These are phyloP conservation scores for Umimayanthus chanpuru DNA, from an alignment of 92 coral and sea anemone genomes.

Conservation along the genomic window DNA sequence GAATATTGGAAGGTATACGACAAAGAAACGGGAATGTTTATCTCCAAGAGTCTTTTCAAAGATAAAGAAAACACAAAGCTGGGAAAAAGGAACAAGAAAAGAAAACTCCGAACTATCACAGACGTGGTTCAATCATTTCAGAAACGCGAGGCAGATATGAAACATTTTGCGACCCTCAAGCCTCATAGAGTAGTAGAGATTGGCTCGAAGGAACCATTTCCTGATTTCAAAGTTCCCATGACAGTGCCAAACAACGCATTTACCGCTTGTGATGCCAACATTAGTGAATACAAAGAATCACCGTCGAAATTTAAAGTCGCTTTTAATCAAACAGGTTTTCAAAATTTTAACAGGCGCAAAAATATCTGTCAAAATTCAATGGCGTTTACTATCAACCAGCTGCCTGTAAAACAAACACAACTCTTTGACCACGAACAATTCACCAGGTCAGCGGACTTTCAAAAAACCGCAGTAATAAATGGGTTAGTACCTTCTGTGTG, in stretches of 20 bases:
- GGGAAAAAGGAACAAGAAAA: not conserved
- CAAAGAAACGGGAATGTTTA: slow-evolving; percentile 56
- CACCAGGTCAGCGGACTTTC: not conserved
- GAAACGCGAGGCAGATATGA: slow-evolving; percentile 41
- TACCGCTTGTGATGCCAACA: not conserved
- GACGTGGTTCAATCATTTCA: slow-evolving; percentile 58
- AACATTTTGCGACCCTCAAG: not conserved
- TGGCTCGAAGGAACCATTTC: not conserved
- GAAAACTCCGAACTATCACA: slow-evolving; percentile 49
- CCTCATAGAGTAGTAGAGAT: not conserved
- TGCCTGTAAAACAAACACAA: not conserved
- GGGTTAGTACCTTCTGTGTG: slow-evolving; percentile 40
- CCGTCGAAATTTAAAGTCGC: not conserved
- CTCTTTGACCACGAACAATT: not conserved
- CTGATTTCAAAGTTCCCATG: not conserved
- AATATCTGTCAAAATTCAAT: not conserved
- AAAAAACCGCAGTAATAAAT: not conserved
- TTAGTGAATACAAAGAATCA: not conserved
- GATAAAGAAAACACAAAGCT: slow-evolving; percentile 8
- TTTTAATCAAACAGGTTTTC: slow-evolving; percentile 12
- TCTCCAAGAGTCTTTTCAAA: slow-evolving; percentile 20
- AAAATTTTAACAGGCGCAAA: not conserved
- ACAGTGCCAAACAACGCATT: not conserved
- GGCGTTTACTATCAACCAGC: not conserved
- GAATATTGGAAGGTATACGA: slow-evolving; percentile 77